Conservation (phyloP, 2,888 invertebrate genomes). For the Macaria notata region DNA sequence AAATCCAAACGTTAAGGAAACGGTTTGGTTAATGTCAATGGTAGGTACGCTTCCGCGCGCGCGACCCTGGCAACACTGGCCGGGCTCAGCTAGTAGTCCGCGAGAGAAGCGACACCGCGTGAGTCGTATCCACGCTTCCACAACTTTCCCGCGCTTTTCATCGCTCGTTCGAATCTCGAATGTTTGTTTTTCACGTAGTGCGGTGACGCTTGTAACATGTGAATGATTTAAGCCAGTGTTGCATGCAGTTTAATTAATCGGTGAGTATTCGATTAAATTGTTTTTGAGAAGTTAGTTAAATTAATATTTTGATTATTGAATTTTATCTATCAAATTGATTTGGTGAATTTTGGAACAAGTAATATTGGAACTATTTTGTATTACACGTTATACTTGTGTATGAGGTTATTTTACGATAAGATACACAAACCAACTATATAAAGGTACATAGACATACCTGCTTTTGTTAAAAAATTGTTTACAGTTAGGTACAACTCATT, state of each 20-base stretch:
- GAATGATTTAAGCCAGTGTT: slow-evolving; percentile 19
- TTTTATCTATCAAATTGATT: no score
- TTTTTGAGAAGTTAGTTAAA: no score
- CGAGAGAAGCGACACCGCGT: slow-evolving; percentile 52
- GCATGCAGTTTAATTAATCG: slow-evolving; percentile 8
- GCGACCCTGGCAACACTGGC: slow-evolving; percentile 41
- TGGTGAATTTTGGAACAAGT: no score
- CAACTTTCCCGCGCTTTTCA: slow-evolving; percentile 57
- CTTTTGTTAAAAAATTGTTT: no score
- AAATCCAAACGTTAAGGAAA: not conserved
- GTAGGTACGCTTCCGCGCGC: slow-evolving; percentile 31
- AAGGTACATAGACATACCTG: no score
- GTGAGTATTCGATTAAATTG: slow-evolving; percentile 7
- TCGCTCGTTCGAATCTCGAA: slow-evolving; percentile 25
- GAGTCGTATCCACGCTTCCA: slow-evolving; percentile 39
- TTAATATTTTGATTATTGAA: no score
- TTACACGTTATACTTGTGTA: no score
- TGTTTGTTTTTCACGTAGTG: slow-evolving; percentile 28
- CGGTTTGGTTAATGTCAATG: slow-evolving; percentile 17
- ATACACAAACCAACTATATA: no score
- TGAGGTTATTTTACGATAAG: no score
- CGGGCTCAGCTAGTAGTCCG: slow-evolving; percentile 53
- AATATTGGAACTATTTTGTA: no score
- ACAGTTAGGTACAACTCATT: no score
- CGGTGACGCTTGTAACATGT: slow-evolving; percentile 23